Base-by-base conservation (phyloP, 1,140 invertebrate genomes). In the Penaeus vannamei region DNA sequence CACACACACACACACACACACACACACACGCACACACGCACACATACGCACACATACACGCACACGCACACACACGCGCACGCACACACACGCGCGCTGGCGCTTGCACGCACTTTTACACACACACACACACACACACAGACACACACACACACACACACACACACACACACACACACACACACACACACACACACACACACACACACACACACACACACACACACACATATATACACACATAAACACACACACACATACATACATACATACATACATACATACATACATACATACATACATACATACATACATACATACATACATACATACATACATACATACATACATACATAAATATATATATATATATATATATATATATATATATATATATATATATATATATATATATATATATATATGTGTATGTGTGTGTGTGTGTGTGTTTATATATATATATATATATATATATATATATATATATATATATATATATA, bases 361-460 rank as follows among this genome's bases (percentile, higher is more conserved):
- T 62, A 83, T 64, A 42, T 36, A n/a, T 64, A 83, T 26, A 69
- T 77, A 72, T 60, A 85, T 76, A 85, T 77, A 85, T n/a, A 72
- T 77, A 72, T 77, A 85, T 77, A 85, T 77, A 85, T 53, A 85
- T 77, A 85, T 59, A 85, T 53, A 85, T 77, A 72, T 59, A 85
- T 76, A 85, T 53, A 69, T 76, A 85, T 19, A 85, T 76, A 85
- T 53, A 85, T 59, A 85, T 53, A 85, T 72, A 69, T 76, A 85
- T 59, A 85, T 76, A 85, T 59, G 46, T 46, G 42, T 46, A 69
- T 53, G 42, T 26, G 64, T 53, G 46, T 72, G 26, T 72, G n/a
- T 72, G 46, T n/a, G 46, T 59, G 29, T 72, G n/a, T n/a, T 14
- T 26, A 46, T 59, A 46, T 59, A 72, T 26, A 46, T 7, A 23